Conservation (phyloP, 2,797 vertebrate species). For the Myripristis murdjan region DNA sequence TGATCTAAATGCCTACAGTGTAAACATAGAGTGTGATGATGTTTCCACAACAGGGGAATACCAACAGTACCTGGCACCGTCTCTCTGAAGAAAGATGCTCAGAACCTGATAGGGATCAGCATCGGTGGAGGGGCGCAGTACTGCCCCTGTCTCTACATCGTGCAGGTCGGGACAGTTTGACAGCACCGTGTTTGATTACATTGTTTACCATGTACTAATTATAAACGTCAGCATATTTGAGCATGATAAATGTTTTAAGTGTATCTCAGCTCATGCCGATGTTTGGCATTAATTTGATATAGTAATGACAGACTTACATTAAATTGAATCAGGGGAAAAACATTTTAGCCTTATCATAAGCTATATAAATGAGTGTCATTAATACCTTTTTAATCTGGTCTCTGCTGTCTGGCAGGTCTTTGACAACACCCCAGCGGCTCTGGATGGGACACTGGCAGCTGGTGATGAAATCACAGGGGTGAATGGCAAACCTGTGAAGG, state of each 20-base stretch:
- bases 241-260: not conserved
- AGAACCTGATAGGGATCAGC: slow-evolving; percentile 98
- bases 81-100: slow-evolving; percentile 93
- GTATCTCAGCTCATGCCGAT: not conserved
- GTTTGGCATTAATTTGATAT: not conserved
- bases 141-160: slow-evolving; percentile 98
- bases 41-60: slow-evolving; percentile 88
- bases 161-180: slow-evolving; percentile 87
- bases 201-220: not conserved
- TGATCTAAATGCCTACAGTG: not conserved
- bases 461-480: slow-evolving; percentile 98
- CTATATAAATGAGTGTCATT: not conserved
- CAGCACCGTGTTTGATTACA: not conserved
- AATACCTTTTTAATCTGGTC: slow-evolving; percentile 14
- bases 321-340: not conserved
- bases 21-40: not conserved
- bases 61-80: slow-evolving; percentile 97
- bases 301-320: not conserved
- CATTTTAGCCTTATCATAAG: not conserved
- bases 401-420: slow-evolving; percentile 88
- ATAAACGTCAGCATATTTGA: not conserved
- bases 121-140: slow-evolving; percentile 98
- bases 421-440: slow-evolving; percentile 95
- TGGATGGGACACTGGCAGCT: slow-evolving; percentile 94
- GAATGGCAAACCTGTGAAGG: slow-evolving; percentile 96